A percentile compares a stretch with the other conserved stretches of the same genome.
These are phyloP conservation scores for Macropodus opercularis DNA, from an alignment of 2,797 vertebrate species.

Conservation along the genomic window DNA sequence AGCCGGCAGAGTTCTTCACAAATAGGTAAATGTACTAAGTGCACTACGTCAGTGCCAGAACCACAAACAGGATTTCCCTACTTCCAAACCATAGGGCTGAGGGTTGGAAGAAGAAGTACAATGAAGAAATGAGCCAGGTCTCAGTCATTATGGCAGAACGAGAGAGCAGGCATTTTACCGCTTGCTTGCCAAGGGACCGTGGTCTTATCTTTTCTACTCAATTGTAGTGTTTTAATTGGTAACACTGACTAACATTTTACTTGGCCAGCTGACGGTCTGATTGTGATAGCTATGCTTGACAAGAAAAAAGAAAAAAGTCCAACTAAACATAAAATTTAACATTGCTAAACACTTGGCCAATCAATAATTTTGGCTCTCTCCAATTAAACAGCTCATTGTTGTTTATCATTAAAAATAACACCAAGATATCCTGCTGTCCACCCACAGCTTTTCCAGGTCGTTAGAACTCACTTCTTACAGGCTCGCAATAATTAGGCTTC, in stretches of 20 bases:
- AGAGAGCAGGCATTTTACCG: slow-evolving; percentile 28
- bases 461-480: slow-evolving; percentile 91
- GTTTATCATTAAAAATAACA: slow-evolving; percentile 58
- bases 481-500: slow-evolving; percentile 78
- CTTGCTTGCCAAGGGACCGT: slow-evolving; percentile 33
- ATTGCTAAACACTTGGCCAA: slow-evolving; percentile 16
- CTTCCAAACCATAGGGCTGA: slow-evolving; percentile 58
- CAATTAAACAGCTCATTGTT: slow-evolving; percentile 55
- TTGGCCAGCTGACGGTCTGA: slow-evolving; percentile 26
- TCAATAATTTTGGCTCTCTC: slow-evolving; percentile 26
- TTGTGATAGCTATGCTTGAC: slow-evolving; percentile 33
- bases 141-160: slow-evolving; percentile 43
- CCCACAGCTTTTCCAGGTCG: slow-evolving; percentile 51
- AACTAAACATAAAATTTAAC: slow-evolving; percentile 38
- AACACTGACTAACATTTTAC: slow-evolving; percentile 51
- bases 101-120: slow-evolving; percentile 56
- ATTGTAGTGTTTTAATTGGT: slow-evolving; percentile 47
- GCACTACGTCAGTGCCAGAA: slow-evolving; percentile 63
- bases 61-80: slow-evolving; percentile 75
- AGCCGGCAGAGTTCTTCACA: slow-evolving; percentile 15
- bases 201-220: slow-evolving; percentile 24
- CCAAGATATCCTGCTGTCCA: slow-evolving; percentile 37
- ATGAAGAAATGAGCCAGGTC: slow-evolving; percentile 42
- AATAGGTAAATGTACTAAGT: slow-evolving; percentile 62
- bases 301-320: not conserved